These are phyloP conservation scores for Sarcophilus harrisii DNA, from an alignment of 2,797 vertebrate species.

Conservation along the genomic window DNA sequence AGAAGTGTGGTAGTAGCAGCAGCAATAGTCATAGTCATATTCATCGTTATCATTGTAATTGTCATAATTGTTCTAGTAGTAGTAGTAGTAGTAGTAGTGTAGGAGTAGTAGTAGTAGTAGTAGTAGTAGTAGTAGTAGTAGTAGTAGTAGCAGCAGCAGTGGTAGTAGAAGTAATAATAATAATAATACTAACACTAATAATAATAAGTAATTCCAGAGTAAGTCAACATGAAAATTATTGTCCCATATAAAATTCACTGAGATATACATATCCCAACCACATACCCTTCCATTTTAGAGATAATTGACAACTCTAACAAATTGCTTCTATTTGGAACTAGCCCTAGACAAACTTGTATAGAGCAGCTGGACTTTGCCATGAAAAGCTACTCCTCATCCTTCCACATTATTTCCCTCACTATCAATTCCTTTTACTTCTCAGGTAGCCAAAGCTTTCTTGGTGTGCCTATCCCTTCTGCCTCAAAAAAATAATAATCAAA, in stretches of 20 bases:
- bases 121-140: not conserved
- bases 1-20: not conserved
- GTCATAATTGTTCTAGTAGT: too few relatives aligned
- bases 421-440: not conserved
- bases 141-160: not conserved
- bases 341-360: not conserved
- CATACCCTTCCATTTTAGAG: not conserved
- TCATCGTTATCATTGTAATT: too few relatives aligned
- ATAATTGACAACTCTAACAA: not conserved
- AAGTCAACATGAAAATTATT: not conserved
- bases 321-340: not conserved
- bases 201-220: not conserved
- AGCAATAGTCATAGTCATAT: too few relatives aligned
- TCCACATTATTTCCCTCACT: not conserved
- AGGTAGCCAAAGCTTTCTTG: not conserved
- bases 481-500: not conserved
- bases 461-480: not conserved
- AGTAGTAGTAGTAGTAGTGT: too few relatives aligned
- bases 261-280: not conserved
- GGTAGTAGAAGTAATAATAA: not conserved
- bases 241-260: not conserved
- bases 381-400: not conserved
- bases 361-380: not conserved
- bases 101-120: not conserved
- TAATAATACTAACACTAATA: not conserved